Conservation (phyloP, 2,113 vertebrate species). For the Eonycteris spelaea region DNA sequence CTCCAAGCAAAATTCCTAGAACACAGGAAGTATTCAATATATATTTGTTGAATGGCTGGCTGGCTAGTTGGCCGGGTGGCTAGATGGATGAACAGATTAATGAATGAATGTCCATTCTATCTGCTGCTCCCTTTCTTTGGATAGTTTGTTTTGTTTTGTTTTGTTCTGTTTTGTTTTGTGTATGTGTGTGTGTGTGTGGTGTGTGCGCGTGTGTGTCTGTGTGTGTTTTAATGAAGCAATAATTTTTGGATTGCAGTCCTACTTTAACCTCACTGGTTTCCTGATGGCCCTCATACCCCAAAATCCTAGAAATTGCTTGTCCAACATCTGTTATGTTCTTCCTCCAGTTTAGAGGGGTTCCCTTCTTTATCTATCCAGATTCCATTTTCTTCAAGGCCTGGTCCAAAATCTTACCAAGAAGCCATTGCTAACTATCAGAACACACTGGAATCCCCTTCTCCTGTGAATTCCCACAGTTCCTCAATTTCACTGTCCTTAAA, state of each 20-base stretch:
- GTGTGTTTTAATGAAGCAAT: neutral
- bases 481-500: slow-evolving; percentile 33
- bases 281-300: neutral
- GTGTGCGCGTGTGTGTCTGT: neutral
- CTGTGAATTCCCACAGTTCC: neutral
- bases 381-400: neutral
- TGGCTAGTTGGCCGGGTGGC: neutral
- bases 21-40: neutral
- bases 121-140: neutral
- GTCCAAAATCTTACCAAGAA: neutral
- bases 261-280: neutral
- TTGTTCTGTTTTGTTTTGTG: neutral
- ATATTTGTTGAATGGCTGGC: neutral
- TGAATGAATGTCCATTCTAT: neutral
- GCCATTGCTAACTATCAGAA: neutral
- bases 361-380: neutral
- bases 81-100: neutral
- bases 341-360: neutral
- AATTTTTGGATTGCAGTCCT: neutral
- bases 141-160: neutral
- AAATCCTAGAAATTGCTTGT: neutral
- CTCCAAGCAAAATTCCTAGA: neutral
- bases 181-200: neutral
- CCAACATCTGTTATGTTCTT: neutral
- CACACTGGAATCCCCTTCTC: neutral